These are phyloP conservation scores for Formica aserva DNA, from an alignment of 2,888 invertebrate genomes.

Conservation along the genomic window DNA sequence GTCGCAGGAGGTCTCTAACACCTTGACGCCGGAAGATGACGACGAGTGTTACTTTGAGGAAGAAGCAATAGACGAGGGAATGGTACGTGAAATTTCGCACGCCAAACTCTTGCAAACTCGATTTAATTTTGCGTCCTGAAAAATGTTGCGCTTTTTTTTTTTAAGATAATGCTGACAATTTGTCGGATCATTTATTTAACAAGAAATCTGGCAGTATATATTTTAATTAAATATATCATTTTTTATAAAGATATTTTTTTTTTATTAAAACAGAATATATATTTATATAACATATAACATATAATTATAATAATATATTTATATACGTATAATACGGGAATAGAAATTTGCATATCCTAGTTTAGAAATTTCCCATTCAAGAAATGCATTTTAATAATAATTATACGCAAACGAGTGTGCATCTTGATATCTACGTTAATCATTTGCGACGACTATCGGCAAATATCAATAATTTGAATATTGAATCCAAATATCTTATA, in stretches of 20 bases:
- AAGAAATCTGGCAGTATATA: not conserved
- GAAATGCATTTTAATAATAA: constrained; percentile 7
- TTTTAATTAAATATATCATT: not conserved
- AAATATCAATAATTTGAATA: constrained; percentile 15
- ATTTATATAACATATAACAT: not conserved
- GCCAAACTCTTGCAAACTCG: not conserved
- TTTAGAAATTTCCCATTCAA: not conserved
- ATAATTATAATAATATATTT: not conserved
- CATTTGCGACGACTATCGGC: not conserved
- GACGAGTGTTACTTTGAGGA: constrained; percentile 83
- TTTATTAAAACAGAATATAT: constrained; percentile 10
- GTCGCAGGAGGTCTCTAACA: constrained; percentile 76
- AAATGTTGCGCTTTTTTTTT: not conserved
- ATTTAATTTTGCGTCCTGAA: not conserved
- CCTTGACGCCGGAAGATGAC: constrained; percentile 79
- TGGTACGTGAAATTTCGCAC: constrained; percentile 80
- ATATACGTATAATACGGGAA: not conserved
- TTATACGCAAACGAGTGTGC: constrained; percentile 5
- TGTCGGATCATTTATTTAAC: constrained; percentile 5
- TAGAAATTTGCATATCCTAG: constrained; percentile 42
- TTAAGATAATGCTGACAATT: constrained; percentile 5
- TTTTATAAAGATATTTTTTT: not conserved
- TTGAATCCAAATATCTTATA: not conserved
- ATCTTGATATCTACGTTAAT: constrained; percentile 24
- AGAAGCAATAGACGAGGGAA: constrained; percentile 84